Percentiles rank a stretch among this genome's conserved stretches.
These are phyloP conservation scores for Dicycla oo DNA, from an alignment of 2,888 invertebrate species.

Conservation along the genomic window DNA sequence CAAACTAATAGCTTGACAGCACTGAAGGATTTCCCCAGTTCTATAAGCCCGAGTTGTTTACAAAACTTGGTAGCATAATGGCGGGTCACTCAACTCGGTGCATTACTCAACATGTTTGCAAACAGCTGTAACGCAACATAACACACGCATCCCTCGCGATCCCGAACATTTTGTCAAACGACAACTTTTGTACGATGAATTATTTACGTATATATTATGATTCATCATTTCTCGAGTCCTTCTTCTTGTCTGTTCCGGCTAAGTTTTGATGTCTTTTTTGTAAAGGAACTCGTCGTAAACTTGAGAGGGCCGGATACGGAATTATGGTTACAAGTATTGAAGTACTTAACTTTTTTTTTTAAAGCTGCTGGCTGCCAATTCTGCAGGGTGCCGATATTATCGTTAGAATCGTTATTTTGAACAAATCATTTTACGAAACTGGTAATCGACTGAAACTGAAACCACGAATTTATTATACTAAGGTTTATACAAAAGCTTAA, in stretches of 20 bases:
- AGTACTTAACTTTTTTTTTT: conserved; percentile 13
- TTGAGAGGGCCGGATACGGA: conserved; percentile 14
- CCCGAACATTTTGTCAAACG: conserved; percentile 42
- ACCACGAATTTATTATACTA: background rate
- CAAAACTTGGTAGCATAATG: conserved; percentile 35
- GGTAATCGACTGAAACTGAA: background rate
- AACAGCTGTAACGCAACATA: conserved; percentile 21
- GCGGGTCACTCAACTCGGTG: conserved; percentile 46
- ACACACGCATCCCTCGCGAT: conserved; percentile 20
- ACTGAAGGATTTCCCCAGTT: conserved; percentile 35
- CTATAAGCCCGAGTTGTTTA: conserved; percentile 55
- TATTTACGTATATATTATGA: conserved; percentile 36
- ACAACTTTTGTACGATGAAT: conserved; percentile 33
- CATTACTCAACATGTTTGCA: conserved; percentile 57
- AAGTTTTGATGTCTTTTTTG: conserved; percentile 49
- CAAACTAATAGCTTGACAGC: conserved; percentile 25
- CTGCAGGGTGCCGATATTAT: background rate
- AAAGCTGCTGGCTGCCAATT: conserved; percentile 4
- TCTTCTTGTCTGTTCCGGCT: conserved; percentile 15
- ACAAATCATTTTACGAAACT: background rate
- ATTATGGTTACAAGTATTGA: conserved; percentile 27
- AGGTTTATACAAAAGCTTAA: background rate
- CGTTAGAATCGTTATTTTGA: background rate
- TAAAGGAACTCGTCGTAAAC: conserved; percentile 31
- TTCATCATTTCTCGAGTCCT: conserved; percentile 32